These are phyloP conservation scores for Spheniscus mendiculus DNA, from an alignment of 2,113 vertebrate genomes.

Conservation along the genomic window DNA sequence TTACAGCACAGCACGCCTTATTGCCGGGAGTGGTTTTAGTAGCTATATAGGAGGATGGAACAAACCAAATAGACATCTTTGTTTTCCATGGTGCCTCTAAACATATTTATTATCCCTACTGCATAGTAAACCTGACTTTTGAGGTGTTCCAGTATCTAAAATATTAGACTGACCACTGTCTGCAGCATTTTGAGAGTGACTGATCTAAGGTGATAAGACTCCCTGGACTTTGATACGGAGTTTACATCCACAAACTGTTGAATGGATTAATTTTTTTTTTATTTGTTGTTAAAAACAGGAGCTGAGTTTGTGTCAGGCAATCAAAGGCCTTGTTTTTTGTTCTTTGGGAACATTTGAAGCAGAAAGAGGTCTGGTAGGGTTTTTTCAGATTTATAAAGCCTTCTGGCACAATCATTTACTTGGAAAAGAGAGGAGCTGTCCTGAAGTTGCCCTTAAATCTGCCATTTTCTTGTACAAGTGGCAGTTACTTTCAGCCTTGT, in stretches of 20 bases:
- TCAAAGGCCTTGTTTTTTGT: not conserved
- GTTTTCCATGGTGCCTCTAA: not conserved
- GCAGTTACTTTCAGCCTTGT: not conserved
- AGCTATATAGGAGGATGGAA: not conserved
- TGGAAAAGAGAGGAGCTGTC: not conserved
- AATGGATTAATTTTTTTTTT: rapidly evolving
- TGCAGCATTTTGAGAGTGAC: not conserved
- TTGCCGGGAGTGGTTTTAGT: not conserved
- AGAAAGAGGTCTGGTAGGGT: not conserved
- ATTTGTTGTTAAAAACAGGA: not conserved
- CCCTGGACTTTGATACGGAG: not conserved
- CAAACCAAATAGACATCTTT: not conserved
- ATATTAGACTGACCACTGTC: rapidly evolving
- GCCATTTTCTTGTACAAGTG: not conserved
- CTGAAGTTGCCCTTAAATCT: not conserved
- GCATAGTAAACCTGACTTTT: not conserved
- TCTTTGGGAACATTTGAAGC: not conserved
- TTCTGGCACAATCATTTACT: not conserved
- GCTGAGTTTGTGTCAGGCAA: not conserved
- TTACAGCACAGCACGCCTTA: not conserved
- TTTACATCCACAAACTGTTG: not conserved
- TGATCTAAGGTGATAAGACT: rapidly evolving
- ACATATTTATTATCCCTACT: rapidly evolving
- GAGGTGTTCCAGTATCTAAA: not conserved
- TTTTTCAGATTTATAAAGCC: not conserved